Conservation (phyloP, 2,113 vertebrate species). For the Microtus montanus region DNA sequence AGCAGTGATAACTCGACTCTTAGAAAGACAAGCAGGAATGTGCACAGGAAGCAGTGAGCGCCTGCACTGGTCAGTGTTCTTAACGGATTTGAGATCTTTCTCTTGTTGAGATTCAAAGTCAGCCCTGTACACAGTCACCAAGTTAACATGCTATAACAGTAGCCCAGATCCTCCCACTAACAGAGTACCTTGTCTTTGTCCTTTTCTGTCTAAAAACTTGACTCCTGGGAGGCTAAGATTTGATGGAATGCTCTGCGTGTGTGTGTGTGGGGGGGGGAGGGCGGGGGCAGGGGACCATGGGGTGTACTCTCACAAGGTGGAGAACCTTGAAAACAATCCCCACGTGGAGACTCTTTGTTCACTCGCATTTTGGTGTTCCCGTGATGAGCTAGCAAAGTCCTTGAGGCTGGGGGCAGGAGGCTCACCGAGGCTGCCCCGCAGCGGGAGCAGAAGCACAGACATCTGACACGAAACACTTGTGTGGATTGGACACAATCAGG, state of each 20-base stretch:
- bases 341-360: neutral
- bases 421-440: neutral
- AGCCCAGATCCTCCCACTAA: neutral
- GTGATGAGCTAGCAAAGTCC: neutral
- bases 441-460: neutral
- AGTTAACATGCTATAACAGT: neutral
- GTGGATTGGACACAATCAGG: rapidly evolving
- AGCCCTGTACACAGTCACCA: neutral
- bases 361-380: neutral
- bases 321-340: neutral
- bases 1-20: constrained; percentile 61
- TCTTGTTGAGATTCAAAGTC: neutral
- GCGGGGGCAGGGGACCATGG: neutral
- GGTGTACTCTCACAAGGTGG: neutral
- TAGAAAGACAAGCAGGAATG: constrained; percentile 48
- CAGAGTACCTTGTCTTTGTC: neutral
- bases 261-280: no score
- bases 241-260: neutral
- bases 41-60: neutral
- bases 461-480: neutral
- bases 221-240: neutral
- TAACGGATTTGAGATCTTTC: neutral
- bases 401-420: neutral
- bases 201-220: neutral
- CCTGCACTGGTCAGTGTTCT: neutral